Percentiles rank a stretch among this genome's conserved stretches.
Evolutionary conservation across 2,797 vertebrate species (phyloP).

Genomic region (Salarias fasciatus): DNA sequence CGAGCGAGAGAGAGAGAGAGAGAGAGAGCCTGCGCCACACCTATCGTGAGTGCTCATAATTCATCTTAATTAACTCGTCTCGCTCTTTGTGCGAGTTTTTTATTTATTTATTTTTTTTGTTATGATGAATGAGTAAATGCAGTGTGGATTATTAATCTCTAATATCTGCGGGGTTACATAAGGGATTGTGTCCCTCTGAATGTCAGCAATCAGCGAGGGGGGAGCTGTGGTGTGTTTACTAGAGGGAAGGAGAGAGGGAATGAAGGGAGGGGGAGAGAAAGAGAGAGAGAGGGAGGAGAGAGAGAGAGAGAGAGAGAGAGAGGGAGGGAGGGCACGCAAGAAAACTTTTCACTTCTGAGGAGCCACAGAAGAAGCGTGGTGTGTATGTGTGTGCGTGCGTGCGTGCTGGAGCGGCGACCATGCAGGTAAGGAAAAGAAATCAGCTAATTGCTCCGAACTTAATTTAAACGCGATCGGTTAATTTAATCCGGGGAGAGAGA

Average conservation of each 20-base stretch:
- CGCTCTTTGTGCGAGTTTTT: slow-evolving; percentile 51
- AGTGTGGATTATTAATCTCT: slow-evolving; percentile 46
- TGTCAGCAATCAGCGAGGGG: slow-evolving; percentile 85
- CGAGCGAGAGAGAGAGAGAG: no score
- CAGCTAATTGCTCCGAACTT: slow-evolving; percentile 85
- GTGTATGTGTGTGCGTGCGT: slow-evolving; percentile 60
- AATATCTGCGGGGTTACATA: slow-evolving; percentile 70
- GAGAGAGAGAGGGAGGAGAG: slow-evolving; percentile 54
- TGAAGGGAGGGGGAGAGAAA: slow-evolving; percentile 70
- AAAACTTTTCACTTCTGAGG: slow-evolving; percentile 86
- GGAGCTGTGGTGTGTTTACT: slow-evolving; percentile 88
- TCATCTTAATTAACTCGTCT: slow-evolving; percentile 59
- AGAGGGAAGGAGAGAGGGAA: slow-evolving; percentile 78
- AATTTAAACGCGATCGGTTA: slow-evolving; percentile 82
- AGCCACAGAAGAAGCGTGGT: slow-evolving; percentile 80
- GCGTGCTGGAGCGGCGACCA: slow-evolving; percentile 79
- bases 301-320: slow-evolving; percentile 40
- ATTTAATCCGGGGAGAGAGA: slow-evolving; percentile 33
- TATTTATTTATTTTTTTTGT: slow-evolving; percentile 33
- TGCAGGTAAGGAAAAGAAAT: slow-evolving; percentile 81
- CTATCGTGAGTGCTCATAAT: slow-evolving; percentile 47
- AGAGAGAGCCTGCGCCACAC: slow-evolving; percentile 69
- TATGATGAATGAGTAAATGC: neutral
- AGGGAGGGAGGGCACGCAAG: slow-evolving; percentile 75
- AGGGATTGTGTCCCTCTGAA: slow-evolving; percentile 74